These are phyloP conservation scores for Lepidurus packardi DNA, from an alignment of 1,140 invertebrate species.

Conservation along the genomic window DNA sequence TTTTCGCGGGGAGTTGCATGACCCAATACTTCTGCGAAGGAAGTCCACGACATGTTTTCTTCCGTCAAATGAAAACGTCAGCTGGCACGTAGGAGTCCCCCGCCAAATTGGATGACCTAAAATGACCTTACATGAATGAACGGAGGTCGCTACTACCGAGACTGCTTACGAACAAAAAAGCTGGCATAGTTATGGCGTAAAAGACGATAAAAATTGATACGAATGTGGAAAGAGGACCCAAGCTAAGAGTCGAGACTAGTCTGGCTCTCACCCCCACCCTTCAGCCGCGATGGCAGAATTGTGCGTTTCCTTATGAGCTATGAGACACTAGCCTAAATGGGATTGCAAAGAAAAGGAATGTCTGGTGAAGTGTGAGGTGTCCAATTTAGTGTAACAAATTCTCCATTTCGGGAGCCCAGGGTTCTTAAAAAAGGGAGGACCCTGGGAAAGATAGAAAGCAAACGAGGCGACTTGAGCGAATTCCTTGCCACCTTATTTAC, in stretches of 20 bases:
- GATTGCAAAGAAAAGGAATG: background rate
- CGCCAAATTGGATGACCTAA: background rate
- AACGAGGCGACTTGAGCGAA: background rate
- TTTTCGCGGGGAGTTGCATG: background rate
- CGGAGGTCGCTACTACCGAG: too few species aligned
- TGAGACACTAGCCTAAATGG: background rate
- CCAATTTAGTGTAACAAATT: conserved; percentile 20
- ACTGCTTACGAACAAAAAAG: background rate
- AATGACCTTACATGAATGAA: background rate
- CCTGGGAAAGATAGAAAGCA: background rate
- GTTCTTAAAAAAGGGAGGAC: background rate
- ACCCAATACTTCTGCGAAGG: background rate
- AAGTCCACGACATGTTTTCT: background rate
- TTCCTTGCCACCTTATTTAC: too few species aligned
- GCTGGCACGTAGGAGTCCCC: background rate
- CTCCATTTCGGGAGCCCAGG: background rate
- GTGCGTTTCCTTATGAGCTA: background rate
- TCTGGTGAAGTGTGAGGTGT: conserved; percentile 8
- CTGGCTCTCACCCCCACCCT: background rate
- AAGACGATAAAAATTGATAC: background rate
- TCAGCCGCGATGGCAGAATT: background rate
- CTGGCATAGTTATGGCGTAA: background rate
- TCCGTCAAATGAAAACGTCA: background rate
- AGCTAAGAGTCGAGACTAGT: background rate
- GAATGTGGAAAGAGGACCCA: background rate